Conservation (phyloP, 2,888 invertebrate species). For the Lithophane semibrunnea region DNA sequence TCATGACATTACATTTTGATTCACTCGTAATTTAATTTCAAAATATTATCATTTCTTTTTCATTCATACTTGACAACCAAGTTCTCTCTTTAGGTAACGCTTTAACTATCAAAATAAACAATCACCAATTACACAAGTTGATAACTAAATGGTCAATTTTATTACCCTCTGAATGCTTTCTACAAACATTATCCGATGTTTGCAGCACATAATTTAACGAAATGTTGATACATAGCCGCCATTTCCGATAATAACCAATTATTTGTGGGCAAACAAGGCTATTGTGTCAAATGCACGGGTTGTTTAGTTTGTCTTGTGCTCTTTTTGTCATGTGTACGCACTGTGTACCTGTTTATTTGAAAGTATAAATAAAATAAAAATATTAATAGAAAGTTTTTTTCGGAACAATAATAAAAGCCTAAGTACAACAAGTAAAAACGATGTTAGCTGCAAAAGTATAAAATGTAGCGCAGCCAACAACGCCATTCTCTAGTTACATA, state of each 20-base stretch:
- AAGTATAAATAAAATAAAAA: no score
- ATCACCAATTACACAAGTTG: slow-evolving; percentile 35
- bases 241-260: slow-evolving; percentile 57
- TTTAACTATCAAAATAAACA: slow-evolving; percentile 27
- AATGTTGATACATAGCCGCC: slow-evolving; percentile 56
- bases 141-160: slow-evolving; percentile 43
- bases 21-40: neutral
- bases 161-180: slow-evolving; percentile 40
- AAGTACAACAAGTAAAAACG: no score
- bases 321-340: slow-evolving; percentile 4
- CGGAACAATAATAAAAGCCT: no score
- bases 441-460: no score
- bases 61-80: neutral
- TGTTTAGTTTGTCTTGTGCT: slow-evolving; percentile 34
- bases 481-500: no score
- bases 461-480: no score
- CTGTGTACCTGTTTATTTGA: neutral
- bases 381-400: no score
- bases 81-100: neutral
- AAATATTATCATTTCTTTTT: neutral
- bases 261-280: slow-evolving; percentile 54
- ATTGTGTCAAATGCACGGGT: slow-evolving; percentile 36
- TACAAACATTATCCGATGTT: slow-evolving; percentile 38
- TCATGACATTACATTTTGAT: neutral
- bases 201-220: slow-evolving; percentile 50